A percentile compares a stretch with the other conserved stretches of the same genome.
Conservation (phyloP, 2,888 invertebrate species). For the Leucoptera coffeella region DNA sequence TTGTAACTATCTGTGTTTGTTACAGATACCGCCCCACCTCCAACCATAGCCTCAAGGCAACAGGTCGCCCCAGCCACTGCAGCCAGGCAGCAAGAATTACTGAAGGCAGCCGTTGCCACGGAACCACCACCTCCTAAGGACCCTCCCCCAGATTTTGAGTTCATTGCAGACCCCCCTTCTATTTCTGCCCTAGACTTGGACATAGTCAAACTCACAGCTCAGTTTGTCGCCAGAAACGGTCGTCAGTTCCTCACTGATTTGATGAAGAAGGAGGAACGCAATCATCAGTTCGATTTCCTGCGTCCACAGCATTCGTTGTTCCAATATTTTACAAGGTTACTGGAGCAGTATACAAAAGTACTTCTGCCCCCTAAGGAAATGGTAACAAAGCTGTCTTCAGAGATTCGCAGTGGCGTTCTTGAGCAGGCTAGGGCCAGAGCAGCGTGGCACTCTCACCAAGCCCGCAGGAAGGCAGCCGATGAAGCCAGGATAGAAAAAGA, state of each 20-base stretch:
- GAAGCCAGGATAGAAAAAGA: constrained; percentile 95
- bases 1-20: background rate
- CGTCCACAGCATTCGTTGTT: constrained; percentile 97
- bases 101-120: constrained; percentile 80
- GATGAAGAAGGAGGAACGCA: constrained; percentile 97
- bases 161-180: constrained; percentile 95
- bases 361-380: constrained; percentile 93
- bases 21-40: constrained; percentile 10
- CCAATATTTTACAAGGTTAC: constrained; percentile 94
- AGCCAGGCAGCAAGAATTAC: constrained; percentile 79
- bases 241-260: constrained; percentile 95
- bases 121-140: constrained; percentile 87
- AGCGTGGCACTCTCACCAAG: constrained; percentile 95
- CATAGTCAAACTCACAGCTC: constrained; percentile 95
- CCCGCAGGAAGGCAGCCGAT: constrained; percentile 85
- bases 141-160: constrained; percentile 88
- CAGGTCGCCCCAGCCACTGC: constrained; percentile 70
- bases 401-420: constrained; percentile 63
- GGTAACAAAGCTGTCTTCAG: constrained; percentile 69
- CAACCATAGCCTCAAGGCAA: constrained; percentile 9
- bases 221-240: constrained; percentile 98
- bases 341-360: constrained; percentile 98
- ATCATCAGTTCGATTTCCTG: constrained; percentile 98
- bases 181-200: constrained; percentile 98
- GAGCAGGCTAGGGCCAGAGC: constrained; percentile 92